phyloP scores from a whole-genome alignment of 2,113 vertebrate species.

The Acrocephalus kingi region DNA sequence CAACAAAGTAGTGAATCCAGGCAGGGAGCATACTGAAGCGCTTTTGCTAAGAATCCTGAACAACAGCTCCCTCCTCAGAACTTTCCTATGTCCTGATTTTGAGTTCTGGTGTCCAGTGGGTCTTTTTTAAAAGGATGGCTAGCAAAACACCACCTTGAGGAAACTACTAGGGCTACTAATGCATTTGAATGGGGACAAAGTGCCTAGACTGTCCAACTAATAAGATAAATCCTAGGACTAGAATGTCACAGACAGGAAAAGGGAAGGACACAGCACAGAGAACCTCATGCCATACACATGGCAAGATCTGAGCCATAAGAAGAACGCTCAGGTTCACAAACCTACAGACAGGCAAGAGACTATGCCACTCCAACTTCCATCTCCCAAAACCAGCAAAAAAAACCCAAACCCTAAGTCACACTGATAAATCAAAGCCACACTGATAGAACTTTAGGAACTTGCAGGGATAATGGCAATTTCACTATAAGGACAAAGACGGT shows the following conservation, averaged over 20 bases:
- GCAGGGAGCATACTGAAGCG: neutral
- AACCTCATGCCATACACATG: neutral
- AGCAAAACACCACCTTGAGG: neutral
- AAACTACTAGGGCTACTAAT: neutral
- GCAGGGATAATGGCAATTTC: neutral
- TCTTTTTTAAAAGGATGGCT: neutral
- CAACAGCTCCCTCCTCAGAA: neutral
- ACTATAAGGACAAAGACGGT: neutral
- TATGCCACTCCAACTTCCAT: neutral
- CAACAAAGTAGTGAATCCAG: neutral
- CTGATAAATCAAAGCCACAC: neutral
- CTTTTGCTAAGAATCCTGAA: neutral
- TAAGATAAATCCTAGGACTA: neutral
- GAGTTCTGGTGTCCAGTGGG: neutral
- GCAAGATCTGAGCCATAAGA: neutral
- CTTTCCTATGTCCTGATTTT: neutral
- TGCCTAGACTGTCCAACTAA: neutral
- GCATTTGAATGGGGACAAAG: neutral
- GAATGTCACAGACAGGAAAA: neutral
- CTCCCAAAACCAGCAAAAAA: neutral
- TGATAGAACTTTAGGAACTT: neutral
- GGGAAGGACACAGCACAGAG: neutral
- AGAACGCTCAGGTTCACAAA: neutral
- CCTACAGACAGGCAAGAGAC: neutral
- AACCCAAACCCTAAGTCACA: neutral